These are phyloP conservation scores for Tiliqua scincoides DNA, from an alignment of 2,113 vertebrate genomes.

Conservation along the genomic window DNA sequence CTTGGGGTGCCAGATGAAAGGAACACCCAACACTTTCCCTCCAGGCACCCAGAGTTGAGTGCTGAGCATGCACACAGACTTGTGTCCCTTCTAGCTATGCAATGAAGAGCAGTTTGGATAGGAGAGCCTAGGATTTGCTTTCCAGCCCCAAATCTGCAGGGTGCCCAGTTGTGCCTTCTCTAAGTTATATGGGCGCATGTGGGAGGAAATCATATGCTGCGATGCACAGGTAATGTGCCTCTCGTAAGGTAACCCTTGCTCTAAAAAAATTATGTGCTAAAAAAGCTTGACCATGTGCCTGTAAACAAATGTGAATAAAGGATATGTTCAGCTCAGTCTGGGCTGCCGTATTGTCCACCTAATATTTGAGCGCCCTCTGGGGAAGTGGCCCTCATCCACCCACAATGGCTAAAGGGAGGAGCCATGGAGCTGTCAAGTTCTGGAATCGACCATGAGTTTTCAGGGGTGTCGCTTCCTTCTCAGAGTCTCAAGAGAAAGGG, in stretches of 20 bases:
- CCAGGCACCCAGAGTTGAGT: background rate
- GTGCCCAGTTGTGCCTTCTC: no score
- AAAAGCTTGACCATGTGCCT: background rate
- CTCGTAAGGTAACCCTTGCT: background rate
- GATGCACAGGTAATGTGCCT: background rate
- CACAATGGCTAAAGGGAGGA: background rate
- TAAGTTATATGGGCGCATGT: background rate
- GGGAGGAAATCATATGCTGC: background rate
- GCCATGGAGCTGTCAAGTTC: background rate
- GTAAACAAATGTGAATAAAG: no score
- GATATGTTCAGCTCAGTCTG: background rate
- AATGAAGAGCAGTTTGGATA: no score
- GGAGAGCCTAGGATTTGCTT: no score
- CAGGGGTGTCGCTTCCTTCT: background rate
- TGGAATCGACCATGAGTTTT: background rate
- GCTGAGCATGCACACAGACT: no score
- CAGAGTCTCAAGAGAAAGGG: background rate
- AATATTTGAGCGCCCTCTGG: background rate
- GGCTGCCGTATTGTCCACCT: background rate
- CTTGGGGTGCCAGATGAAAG: fast-evolving
- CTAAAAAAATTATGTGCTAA: no score
- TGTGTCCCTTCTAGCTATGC: background rate
- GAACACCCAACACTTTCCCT: no score
- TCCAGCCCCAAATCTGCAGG: no score
- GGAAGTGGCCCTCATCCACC: background rate